Conservation (phyloP, 2,797 vertebrate genomes). For the Spinus olivaceus region DNA sequence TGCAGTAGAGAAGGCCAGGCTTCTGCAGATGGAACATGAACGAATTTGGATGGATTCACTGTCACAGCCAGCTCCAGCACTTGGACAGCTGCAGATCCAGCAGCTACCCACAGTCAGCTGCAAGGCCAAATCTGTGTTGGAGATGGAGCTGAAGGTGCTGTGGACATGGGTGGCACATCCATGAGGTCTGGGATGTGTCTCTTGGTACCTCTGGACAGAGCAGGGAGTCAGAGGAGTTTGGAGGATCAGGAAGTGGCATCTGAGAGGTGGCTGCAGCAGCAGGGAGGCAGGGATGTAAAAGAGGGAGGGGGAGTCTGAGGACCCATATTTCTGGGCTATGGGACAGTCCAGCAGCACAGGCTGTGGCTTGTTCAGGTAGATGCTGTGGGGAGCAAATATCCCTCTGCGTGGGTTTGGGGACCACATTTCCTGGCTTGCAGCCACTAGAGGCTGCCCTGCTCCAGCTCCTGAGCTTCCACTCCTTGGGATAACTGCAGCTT, state of each 20-base stretch:
- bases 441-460: slow-evolving; percentile 59
- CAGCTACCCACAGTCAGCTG: background rate
- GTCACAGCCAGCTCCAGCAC: background rate
- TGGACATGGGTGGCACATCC: background rate
- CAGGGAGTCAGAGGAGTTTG: background rate
- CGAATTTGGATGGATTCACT: background rate
- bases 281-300: background rate
- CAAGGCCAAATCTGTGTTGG: background rate
- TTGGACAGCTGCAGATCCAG: background rate
- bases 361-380: background rate
- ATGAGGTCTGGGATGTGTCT: fast-evolving
- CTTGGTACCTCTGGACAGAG: background rate
- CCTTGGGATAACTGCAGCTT: background rate
- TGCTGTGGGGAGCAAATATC: background rate
- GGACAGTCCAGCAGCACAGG: background rate
- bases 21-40: background rate
- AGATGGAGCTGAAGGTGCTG: background rate
- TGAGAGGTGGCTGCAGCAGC: background rate
- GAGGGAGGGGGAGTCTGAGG: background rate
- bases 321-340: background rate
- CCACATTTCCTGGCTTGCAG: slow-evolving; percentile 2
- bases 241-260: background rate
- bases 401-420: background rate
- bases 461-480: slow-evolving; percentile 28
- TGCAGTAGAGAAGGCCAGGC: background rate